Evolutionary conservation across 2,888 invertebrate species (phyloP), one percentile per base, ranked within the genome.

Genomic region (Zygaena filipendulae): DNA sequence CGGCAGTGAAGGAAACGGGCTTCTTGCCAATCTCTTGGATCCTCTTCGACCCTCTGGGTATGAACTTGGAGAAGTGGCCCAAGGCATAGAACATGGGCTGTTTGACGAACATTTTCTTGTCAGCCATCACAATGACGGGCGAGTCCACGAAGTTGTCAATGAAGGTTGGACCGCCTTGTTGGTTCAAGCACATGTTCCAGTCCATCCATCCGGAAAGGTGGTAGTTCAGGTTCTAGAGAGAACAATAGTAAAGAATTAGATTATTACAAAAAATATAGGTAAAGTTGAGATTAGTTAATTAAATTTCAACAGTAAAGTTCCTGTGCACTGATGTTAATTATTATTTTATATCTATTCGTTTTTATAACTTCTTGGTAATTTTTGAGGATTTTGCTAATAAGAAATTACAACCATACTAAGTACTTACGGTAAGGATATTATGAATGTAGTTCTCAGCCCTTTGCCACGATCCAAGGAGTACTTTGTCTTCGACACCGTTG

Each of bases 21-120:
- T 16, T 16, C 16, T 4, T 16, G 4, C 23, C 10, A 9, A 11
- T 20, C 2, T 54, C 48, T 13, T 49, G 31, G 4, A 75, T 45
- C 13, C 60, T 49, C 3, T 43, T 39, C 0, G 90, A 90, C 9
- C 81, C 84, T 40, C 81, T 75, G 0, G 85, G 82, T 18, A 91
- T 70, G 48, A 90, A 90, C 60, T 85, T 88, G 21, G 88, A 85
- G 50, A 89, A 87, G 59, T 96, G 95, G 0, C 89, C 91, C 54
- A 95, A 66, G 0, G 86, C 87, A 55, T 95, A 96, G 59, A 83
- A 95, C 83, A 90, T 88, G 0, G 95, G 95, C 48, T 95, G 92
- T 49, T 95, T 95, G 53, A 90, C 90, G 58, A 95, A 92, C 59
- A 92, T 91, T 35, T 86, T 84, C 1, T 72, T 7, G 1, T 64